A percentile compares a stretch with the other conserved stretches of the same genome.
These are phyloP conservation scores for Coluber constrictor DNA, from an alignment of 2,797 vertebrate species.

Conservation along the genomic window DNA sequence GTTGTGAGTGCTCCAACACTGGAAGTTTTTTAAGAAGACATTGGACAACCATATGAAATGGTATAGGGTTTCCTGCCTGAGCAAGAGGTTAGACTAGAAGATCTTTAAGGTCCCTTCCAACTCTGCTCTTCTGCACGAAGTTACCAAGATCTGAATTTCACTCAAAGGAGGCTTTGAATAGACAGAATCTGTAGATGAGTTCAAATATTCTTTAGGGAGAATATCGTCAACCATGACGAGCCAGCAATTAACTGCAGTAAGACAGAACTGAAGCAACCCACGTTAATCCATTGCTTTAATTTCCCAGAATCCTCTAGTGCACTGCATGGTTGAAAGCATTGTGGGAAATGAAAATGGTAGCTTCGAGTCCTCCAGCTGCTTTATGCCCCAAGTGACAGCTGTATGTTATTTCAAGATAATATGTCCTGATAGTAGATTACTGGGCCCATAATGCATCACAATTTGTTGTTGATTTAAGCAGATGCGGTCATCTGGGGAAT, in stretches of 20 bases:
- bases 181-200: background rate
- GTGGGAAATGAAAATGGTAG: background rate
- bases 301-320: background rate
- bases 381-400: background rate
- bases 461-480: background rate
- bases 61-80: background rate
- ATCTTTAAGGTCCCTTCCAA: background rate
- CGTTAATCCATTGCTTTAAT: background rate
- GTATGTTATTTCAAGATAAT: background rate
- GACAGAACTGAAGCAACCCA: background rate
- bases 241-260: background rate
- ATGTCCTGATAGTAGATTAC: background rate
- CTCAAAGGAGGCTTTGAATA: background rate
- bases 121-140: background rate
- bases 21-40: background rate
- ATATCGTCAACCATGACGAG: background rate
- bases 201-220: background rate
- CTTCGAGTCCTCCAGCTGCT: background rate
- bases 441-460: background rate
- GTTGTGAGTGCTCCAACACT: background rate
- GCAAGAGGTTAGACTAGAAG: background rate
- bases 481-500: background rate
- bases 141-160: background rate
- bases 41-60: background rate
- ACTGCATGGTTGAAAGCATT: background rate